A percentile compares a stretch with the other conserved stretches of the same genome.
Evolutionary conservation across 2,888 invertebrate species (phyloP).

Genomic region (Emmelina monodactyla): DNA sequence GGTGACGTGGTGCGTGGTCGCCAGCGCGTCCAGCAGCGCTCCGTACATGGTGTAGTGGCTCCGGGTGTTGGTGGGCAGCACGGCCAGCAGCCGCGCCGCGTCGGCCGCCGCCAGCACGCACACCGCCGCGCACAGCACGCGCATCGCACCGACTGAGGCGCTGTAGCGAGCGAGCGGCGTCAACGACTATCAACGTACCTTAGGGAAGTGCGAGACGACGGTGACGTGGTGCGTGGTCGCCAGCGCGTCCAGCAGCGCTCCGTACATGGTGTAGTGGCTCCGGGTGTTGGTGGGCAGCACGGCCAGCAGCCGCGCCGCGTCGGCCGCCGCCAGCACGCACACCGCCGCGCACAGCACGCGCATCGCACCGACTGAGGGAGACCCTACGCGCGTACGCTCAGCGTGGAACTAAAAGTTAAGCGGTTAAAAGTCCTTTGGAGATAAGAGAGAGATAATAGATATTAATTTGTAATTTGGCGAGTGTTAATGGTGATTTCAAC

Average conservation of each 20-base stretch:
- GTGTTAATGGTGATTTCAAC: no score
- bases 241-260: constrained; percentile 48
- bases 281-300: constrained; percentile 59
- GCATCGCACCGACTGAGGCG: constrained; percentile 41
- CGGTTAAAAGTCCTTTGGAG: no score
- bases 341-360: constrained; percentile 35
- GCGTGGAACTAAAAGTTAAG: no score
- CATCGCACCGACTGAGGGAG: no score
- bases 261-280: constrained; percentile 63
- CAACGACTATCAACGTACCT: no score
- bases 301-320: constrained; percentile 46
- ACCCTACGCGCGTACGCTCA: no score
- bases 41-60: constrained; percentile 65
- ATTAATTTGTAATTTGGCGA: no score
- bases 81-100: constrained; percentile 48
- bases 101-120: constrained; percentile 27
- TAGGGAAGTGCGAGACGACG: constrained; percentile 52
- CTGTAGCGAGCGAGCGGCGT: no score
- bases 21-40: constrained; percentile 48
- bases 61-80: constrained; percentile 58
- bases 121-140: constrained; percentile 32
- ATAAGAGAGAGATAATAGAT: no score
- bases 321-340: constrained; percentile 26
- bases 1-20: constrained; percentile 45
- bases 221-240: constrained; percentile 49